phyloP scores from a whole-genome alignment of 2,888 invertebrate genomes.

The Hirtodrosophila confusa region DNA sequence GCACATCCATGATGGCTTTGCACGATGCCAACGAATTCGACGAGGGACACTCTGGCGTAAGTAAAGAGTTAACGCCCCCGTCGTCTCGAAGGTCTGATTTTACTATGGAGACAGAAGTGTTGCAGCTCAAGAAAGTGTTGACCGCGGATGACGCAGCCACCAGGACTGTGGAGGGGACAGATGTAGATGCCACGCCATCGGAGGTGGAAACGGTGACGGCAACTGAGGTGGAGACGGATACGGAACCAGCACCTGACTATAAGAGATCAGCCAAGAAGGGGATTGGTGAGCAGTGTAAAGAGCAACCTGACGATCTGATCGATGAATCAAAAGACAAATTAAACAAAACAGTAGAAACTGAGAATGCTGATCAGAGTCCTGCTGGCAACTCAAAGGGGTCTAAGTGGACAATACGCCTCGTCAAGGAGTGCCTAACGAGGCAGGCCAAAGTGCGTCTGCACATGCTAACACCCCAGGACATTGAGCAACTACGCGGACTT shows the following conservation, averaged over 20 bases:
- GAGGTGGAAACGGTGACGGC: constrained; percentile 3
- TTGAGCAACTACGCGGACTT: constrained; percentile 52
- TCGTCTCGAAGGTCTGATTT: constrained; percentile 42
- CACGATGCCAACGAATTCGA: constrained; percentile 49
- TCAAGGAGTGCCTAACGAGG: constrained; percentile 55
- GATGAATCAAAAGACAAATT: background rate
- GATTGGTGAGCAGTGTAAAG: background rate
- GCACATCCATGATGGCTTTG: constrained; percentile 60
- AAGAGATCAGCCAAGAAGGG: background rate
- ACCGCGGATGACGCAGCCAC: background rate
- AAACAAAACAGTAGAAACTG: background rate
- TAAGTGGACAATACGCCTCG: constrained; percentile 27
- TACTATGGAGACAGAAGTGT: constrained; percentile 48
- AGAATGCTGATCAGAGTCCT: background rate
- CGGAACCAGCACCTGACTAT: constrained; percentile 2
- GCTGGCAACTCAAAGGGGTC: background rate
- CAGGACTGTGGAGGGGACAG: background rate
- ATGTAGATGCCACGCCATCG: background rate
- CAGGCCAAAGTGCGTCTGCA: constrained; percentile 39
- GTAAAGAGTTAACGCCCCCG: constrained; percentile 52
- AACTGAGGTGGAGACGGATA: constrained; percentile 3
- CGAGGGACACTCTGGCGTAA: constrained; percentile 44
- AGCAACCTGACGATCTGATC: too few relatives aligned
- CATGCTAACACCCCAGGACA: constrained; percentile 40
- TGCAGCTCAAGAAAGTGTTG: constrained; percentile 33